Evolutionary conservation across 2,888 invertebrate genomes (phyloP).

Genomic region (Noctua comes): DNA sequence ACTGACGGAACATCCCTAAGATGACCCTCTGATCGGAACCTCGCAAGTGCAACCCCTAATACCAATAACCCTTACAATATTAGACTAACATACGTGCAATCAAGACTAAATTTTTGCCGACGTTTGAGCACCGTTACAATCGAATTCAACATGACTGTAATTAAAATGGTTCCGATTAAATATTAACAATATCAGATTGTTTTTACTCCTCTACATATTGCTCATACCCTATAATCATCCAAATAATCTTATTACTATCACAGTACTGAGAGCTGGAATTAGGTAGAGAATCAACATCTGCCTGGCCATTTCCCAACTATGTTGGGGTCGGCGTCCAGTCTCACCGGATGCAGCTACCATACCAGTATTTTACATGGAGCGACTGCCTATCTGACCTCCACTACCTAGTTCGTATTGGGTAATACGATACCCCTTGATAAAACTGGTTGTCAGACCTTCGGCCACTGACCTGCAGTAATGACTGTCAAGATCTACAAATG

Average conservation of each 20-base stretch:
- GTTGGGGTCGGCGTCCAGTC: too few relatives aligned
- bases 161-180: slow-evolving; percentile 15
- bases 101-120: background rate
- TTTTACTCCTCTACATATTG: background rate
- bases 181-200: background rate
- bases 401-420: too few relatives aligned
- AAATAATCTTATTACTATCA: background rate
- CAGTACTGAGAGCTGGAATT: background rate
- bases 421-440: too few relatives aligned
- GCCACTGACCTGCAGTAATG: too few relatives aligned
- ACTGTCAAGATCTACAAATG: too few relatives aligned
- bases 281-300: background rate
- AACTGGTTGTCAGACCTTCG: too few relatives aligned
- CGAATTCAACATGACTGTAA: background rate
- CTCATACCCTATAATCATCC: background rate
- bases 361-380: too few relatives aligned
- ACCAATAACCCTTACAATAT: background rate
- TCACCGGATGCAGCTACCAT: too few relatives aligned
- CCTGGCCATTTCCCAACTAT: background rate
- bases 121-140: too few relatives aligned
- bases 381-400: too few relatives aligned
- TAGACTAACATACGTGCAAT: background rate
- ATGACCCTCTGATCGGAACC: background rate
- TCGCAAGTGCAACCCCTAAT: too few relatives aligned
- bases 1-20: slow-evolving; percentile 4